A percentile compares a stretch with the other conserved stretches of the same genome.
Evolutionary conservation across 2,888 invertebrate genomes (phyloP).

Genomic region (Venusia cambrica): DNA sequence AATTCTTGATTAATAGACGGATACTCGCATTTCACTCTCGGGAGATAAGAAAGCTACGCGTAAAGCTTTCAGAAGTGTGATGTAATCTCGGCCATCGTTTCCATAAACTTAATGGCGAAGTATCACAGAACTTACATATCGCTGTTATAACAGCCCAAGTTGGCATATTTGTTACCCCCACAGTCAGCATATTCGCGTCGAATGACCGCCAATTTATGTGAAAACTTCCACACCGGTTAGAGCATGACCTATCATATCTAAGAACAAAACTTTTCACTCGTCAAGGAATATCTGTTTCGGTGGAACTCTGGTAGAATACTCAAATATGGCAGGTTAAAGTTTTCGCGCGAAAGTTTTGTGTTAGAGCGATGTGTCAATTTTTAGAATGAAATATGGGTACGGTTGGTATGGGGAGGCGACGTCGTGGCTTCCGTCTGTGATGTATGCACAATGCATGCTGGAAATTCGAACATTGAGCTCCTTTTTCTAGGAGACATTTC

Average conservation of each 20-base stretch:
- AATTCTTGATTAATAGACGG: conserved; percentile 62
- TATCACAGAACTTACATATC: conserved; percentile 80
- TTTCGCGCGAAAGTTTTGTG: conserved; percentile 68
- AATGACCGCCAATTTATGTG: conserved; percentile 81
- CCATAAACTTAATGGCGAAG: conserved; percentile 80
- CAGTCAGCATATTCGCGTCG: conserved; percentile 80
- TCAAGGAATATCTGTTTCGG: conserved; percentile 70
- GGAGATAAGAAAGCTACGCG: conserved; percentile 66
- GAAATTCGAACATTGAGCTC: conserved; percentile 16
- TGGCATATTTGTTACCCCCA: conserved; percentile 80
- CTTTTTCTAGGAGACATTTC: conserved; percentile 1
- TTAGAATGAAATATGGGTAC: conserved; percentile 73
- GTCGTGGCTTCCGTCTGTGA: conserved; percentile 82
- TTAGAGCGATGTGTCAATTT: conserved; percentile 74
- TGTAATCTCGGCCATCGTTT: conserved; percentile 77
- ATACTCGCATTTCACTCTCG: conserved; percentile 44
- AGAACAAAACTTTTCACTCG: conserved; percentile 77
- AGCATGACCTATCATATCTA: conserved; percentile 71
- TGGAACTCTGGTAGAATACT: conserved; percentile 68
- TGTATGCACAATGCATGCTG: conserved; percentile 15
- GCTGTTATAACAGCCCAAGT: conserved; percentile 79
- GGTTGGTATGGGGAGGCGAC: conserved; percentile 69
- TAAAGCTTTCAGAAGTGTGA: conserved; percentile 78
- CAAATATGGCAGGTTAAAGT: conserved; percentile 78
- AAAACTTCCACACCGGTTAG: conserved; percentile 73